phyloP scores from a whole-genome alignment of 2,113 vertebrate species.

The Anhinga anhinga region DNA sequence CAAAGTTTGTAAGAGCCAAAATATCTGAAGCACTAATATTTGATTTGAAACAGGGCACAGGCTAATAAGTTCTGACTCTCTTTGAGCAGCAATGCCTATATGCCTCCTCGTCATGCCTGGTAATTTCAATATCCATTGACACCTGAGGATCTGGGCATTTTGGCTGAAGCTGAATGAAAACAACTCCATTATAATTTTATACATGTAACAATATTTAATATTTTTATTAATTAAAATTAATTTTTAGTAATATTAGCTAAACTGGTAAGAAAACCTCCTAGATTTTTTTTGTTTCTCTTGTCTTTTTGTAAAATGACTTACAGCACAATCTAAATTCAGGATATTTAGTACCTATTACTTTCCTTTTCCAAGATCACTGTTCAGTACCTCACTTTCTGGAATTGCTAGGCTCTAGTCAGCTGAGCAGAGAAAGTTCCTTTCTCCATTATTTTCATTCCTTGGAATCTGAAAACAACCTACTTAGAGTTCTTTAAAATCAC shows the following conservation, averaged over 20 bases:
- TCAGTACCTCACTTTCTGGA: not conserved
- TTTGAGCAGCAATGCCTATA: not conserved
- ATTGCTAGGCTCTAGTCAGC: not conserved
- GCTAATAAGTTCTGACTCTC: not conserved
- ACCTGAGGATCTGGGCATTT: not conserved
- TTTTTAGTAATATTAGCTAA: not conserved
- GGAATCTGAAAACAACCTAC: not conserved
- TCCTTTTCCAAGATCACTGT: not conserved
- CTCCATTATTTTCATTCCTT: not conserved
- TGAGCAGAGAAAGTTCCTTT: not conserved
- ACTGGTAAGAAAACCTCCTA: not conserved
- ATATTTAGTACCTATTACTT: not conserved
- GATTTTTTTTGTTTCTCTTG: not conserved
- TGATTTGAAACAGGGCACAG: not conserved
- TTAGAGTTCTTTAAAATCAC: not conserved
- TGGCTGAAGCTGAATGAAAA: not conserved
- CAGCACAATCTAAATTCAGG: not conserved
- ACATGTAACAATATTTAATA: not conserved
- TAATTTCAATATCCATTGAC: not conserved
- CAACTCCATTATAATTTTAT: not conserved
- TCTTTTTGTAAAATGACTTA: not conserved
- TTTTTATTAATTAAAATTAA: not conserved
- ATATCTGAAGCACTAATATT: not conserved
- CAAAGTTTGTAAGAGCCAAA: not conserved
- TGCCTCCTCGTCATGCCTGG: not conserved